Base-by-base conservation (phyloP, 2,888 invertebrate species). In the Nebria brevicollis region DNA sequence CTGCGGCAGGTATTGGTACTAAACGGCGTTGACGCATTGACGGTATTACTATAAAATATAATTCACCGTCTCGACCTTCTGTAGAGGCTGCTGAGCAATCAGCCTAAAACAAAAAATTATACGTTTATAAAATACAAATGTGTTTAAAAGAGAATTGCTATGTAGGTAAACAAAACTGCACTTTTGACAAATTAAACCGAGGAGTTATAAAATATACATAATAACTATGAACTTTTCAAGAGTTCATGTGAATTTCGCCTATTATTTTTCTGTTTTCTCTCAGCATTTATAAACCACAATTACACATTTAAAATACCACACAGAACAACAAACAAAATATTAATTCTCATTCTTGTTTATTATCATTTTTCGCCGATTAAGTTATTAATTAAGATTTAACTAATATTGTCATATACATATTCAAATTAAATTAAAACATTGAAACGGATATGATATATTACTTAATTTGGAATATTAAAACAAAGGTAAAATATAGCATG, bases 41-140 rank as follows among this genome's bases (percentile, higher is more conserved):
- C 0, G 95, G 96, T 68, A 94, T 93, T 0, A 95, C 95, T 43
- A 95, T 95, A 88, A 96, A 96, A 88, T 95, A 96, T 91, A 96
- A 93, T 89, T 96, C 96, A 0, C 96, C 96, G 85, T 96, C 96
- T 75, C 96, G 91, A 34, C 95, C 95, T 66, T 93, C 92, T 0
- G 93, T 93, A 0, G 95, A 95, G 2, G 94, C 94, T 42, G 90
- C 91, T 0, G 93, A 91, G 87, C 96, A 96, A 85, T 96, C 95
- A 20, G 95, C 96, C 93, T 96, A 91, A 84, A 92, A 92, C 83
- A 82, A 83, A 77, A 73, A 82, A 82, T 43, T 54, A 75, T 64
- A 7, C 2, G 8, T 54, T 7, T 54, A 6, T 11, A 54, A 11
- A 54, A 54, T 8, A 54, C 54, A 54, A 54, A 54, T 54, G 8